Base-by-base conservation (phyloP, 2,797 vertebrate species). In the Alexandromys oeconomus region DNA sequence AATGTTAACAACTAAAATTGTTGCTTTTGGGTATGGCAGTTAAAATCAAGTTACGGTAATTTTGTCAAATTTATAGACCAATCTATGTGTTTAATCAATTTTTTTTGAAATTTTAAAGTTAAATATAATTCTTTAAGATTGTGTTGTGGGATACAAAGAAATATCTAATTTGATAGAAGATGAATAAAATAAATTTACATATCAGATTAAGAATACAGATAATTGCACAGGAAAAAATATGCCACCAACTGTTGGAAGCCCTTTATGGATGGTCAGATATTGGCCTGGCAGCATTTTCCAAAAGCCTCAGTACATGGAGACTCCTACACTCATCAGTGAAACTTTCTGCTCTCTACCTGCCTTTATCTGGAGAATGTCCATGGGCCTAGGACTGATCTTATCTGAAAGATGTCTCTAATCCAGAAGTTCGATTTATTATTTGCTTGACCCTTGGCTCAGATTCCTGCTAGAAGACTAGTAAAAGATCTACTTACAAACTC, bases 171-270 rank as follows among this genome's bases (percentile, higher is more conserved):
- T 40, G 25, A 31, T 2, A 54, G 13, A 93, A 78, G 8, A 91
- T 94, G 89, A 87, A 57, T 27, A 59, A 14, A 74, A 80, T 87
- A 59, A 27, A 59, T 34, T 92, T 87, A 6, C 43, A 80, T 89
- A 76, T 43, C 17, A 84, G 46, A 15, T 40, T 65, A 80, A 82
- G 27, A 92, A 15, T 81, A 21, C 0, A 73, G 19, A 69, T 57
- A 12, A 86, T 37, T 37, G 1, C 7, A 82, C 48, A 59, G 71
- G 59, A 25, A n/a, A 69, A 89, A 95, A 69, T 82, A 69, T 17
- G 61, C 0, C 17, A n/a, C 21, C 29, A 73, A 40, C 51, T 74
- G 73, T 5, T 21, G 19, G 27, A 37, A 71, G 8, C 19, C 69
- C 8, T 40, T 73, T 73, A 21, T 73, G 69, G n/a, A 21, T 73